phyloP scores from a whole-genome alignment of 2,113 vertebrate genomes.

The Campylomormyrus numenius region DNA sequence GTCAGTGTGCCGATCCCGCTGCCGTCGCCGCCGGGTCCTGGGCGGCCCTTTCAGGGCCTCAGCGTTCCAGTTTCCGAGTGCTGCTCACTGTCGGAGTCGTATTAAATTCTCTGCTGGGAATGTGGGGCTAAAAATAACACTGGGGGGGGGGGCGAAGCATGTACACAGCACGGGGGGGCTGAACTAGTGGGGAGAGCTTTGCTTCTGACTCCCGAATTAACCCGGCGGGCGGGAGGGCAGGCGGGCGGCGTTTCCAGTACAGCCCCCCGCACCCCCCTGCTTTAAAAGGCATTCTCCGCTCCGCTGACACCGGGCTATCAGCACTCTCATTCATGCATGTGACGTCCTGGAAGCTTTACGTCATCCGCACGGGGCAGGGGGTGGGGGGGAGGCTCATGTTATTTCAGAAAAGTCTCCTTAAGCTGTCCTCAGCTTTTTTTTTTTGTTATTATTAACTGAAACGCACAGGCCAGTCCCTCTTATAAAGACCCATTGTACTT shows the following conservation, averaged over 20 bases:
- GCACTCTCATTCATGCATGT: slow-evolving; percentile 55
- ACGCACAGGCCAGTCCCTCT: not conserved
- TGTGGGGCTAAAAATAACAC: slow-evolving; percentile 57
- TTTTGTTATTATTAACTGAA: slow-evolving; percentile 36
- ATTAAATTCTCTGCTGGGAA: slow-evolving; percentile 55
- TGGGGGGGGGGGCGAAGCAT: slow-evolving; percentile 44
- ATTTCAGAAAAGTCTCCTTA: slow-evolving; percentile 31
- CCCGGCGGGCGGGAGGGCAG: not conserved
- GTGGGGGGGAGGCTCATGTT: slow-evolving; percentile 39
- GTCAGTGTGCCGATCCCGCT: not conserved
- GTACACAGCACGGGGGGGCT: not conserved
- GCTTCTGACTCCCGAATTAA: slow-evolving; percentile 21
- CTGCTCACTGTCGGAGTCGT: slow-evolving; percentile 44
- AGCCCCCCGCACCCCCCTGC: not conserved
- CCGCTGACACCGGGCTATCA: slow-evolving; percentile 44
- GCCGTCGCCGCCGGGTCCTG: not conserved
- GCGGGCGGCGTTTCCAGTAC: not conserved
- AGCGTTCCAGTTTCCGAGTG: slow-evolving; percentile 35
- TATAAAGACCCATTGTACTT: not conserved
- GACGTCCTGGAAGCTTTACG: slow-evolving; percentile 57
- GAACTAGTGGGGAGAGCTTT: slow-evolving; percentile 22
- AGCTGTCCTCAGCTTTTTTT: slow-evolving; percentile 37
- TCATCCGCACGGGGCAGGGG: slow-evolving; percentile 34
- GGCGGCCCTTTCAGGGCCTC: slow-evolving; percentile 15
- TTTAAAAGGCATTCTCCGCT: slow-evolving; percentile 20